These are phyloP conservation scores for Peromyscus californicus DNA, from an alignment of 2,113 vertebrate genomes.

Conservation along the genomic window DNA sequence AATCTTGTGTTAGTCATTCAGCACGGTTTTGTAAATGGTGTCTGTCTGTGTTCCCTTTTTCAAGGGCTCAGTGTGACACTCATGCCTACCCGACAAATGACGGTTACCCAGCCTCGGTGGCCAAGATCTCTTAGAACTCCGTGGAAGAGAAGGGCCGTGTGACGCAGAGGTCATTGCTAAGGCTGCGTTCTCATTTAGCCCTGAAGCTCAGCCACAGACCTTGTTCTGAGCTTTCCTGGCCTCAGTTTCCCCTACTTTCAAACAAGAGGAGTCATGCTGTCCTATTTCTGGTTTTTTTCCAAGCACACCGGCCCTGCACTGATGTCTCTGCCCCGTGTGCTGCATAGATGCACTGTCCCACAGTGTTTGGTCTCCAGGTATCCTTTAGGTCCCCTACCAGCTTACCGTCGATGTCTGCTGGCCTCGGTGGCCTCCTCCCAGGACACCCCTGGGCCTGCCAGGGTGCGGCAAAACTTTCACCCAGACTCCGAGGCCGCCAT, in stretches of 20 bases:
- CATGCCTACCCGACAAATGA: rapidly evolving
- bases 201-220: not conserved
- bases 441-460: constrained; percentile 67
- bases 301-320: not conserved
- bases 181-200: not conserved
- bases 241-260: not conserved
- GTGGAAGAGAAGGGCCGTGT: not conserved
- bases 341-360: not conserved
- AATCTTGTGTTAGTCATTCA: not conserved
- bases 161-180: constrained; percentile 32
- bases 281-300: not conserved
- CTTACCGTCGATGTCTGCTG: not conserved
- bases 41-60: not conserved
- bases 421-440: constrained; percentile 31
- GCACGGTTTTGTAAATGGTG: not conserved
- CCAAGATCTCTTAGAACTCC: not conserved
- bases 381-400: rapidly evolving
- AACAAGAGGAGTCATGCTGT: constrained; percentile 57
- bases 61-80: rapidly evolving
- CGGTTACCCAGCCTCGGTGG: rapidly evolving
- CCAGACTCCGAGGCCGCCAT: constrained; percentile 90
- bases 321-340: not conserved
- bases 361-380: not conserved
- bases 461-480: constrained; percentile 93
- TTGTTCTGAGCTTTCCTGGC: not conserved